phyloP scores from a whole-genome alignment of 2,888 invertebrate genomes.

The Drosophila sordidula region DNA sequence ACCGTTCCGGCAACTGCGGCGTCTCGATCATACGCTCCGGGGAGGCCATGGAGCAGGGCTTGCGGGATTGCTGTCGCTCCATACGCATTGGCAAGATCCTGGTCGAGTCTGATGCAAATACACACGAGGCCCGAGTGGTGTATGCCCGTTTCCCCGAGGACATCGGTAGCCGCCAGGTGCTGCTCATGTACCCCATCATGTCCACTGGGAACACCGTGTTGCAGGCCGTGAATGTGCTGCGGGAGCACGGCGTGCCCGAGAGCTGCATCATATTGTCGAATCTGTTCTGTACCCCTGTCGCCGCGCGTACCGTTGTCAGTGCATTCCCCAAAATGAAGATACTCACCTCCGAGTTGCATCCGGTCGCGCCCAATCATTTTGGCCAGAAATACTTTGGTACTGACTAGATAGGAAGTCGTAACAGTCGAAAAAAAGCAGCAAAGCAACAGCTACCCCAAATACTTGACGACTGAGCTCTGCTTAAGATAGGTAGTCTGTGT shows the following conservation, averaged over 20 bases:
- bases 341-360: constrained; percentile 97
- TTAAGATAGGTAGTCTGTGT: constrained; percentile 70
- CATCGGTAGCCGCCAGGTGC: constrained; percentile 93
- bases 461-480: constrained; percentile 74
- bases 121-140: constrained; percentile 97
- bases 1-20: constrained; percentile 99
- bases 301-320: constrained; percentile 92
- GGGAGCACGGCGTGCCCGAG: constrained; percentile 97
- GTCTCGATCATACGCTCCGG: constrained; percentile 97
- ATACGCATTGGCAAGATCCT: constrained; percentile 99
- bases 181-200: constrained; percentile 99
- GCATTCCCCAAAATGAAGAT: constrained; percentile 97
- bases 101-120: constrained; percentile 97
- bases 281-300: constrained; percentile 97
- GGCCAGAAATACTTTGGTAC: constrained; percentile 99
- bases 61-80: constrained; percentile 98
- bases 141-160: constrained; percentile 99
- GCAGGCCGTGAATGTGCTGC: constrained; percentile 96
- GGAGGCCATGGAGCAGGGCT: constrained; percentile 98
- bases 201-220: constrained; percentile 98
- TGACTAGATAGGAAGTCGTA: constrained; percentile 87
- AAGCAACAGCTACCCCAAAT: constrained; percentile 26
- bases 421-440: constrained; percentile 15
- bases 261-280: constrained; percentile 98
- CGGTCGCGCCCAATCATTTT: constrained; percentile 98